These are phyloP conservation scores for Perizoma flavofasciatum DNA, from an alignment of 2,888 invertebrate genomes.

Conservation along the genomic window DNA sequence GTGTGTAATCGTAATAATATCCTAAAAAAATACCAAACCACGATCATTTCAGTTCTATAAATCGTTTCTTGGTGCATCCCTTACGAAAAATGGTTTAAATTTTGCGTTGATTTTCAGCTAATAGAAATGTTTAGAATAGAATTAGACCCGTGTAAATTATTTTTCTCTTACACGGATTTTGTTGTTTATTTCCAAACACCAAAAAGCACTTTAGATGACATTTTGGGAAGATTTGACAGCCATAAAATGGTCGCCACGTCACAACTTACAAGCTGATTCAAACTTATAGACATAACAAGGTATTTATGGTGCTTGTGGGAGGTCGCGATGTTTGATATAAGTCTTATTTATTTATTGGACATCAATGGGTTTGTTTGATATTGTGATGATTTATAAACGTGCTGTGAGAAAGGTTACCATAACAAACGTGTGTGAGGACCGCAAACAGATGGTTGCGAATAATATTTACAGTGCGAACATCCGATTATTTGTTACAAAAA, in stretches of 20 bases:
- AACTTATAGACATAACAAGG: conserved; percentile 27
- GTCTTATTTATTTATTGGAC: conserved; percentile 10
- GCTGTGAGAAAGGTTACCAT: background rate
- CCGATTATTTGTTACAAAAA: too few species aligned
- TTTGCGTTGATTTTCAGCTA: too few species aligned
- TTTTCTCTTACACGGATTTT: too few species aligned
- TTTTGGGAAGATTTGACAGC: conserved; percentile 12
- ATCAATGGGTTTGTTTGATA: conserved; percentile 17
- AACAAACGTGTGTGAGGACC: background rate
- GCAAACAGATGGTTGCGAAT: background rate
- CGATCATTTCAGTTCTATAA: too few species aligned
- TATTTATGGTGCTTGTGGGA: conserved; percentile 30
- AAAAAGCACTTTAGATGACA: conserved; percentile 10
- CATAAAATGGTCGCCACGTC: conserved; percentile 27
- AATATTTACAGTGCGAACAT: background rate
- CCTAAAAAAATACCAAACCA: too few species aligned
- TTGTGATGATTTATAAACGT: conserved; percentile 14
- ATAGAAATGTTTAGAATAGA: too few species aligned
- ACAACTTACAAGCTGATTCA: conserved; percentile 13
- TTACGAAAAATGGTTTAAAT: too few species aligned
- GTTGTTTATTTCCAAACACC: conserved; percentile 1
- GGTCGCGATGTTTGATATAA: conserved; percentile 21
- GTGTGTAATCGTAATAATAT: too few species aligned
- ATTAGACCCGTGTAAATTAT: too few species aligned
- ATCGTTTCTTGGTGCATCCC: too few species aligned